Conservation (phyloP, 2,797 vertebrate species). For the Sparidentex hasta region DNA sequence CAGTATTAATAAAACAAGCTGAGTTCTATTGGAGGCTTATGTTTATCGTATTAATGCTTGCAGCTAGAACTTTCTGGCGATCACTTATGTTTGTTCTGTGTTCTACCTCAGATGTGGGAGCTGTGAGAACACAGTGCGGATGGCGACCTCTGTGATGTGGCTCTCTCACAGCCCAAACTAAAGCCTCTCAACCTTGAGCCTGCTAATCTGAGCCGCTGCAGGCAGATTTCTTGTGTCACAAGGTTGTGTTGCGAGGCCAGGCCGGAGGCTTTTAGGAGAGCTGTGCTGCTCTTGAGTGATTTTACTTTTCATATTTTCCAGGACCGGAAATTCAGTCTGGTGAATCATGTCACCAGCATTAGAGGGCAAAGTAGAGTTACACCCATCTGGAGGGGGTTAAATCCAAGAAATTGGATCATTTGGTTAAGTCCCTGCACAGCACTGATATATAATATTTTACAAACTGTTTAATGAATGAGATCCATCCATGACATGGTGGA, state of each 20-base stretch:
- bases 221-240: conserved; percentile 4
- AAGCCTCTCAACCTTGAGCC: background rate
- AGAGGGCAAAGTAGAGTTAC: background rate
- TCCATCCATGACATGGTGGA: background rate
- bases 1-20: too few relatives aligned
- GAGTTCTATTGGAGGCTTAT: too few relatives aligned
- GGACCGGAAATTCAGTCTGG: background rate
- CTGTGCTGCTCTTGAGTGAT: background rate
- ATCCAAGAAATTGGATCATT: background rate
- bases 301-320: background rate
- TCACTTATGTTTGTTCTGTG: too few relatives aligned
- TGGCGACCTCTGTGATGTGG: background rate
- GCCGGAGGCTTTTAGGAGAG: background rate
- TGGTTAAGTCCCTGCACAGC: background rate
- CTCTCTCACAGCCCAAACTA: conserved; percentile 8
- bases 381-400: too few relatives aligned
- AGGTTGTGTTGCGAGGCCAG: background rate
- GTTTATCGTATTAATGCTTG: too few relatives aligned
- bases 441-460: background rate
- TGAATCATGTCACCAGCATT: background rate
- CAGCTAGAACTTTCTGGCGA: too few relatives aligned
- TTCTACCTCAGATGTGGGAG: background rate
- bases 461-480: background rate
- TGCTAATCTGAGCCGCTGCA: conserved; percentile 3
- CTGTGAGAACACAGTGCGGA: too few relatives aligned